Evolutionary conservation across 2,797 vertebrate species (phyloP).

Genomic region (Nyctalus aviator): DNA sequence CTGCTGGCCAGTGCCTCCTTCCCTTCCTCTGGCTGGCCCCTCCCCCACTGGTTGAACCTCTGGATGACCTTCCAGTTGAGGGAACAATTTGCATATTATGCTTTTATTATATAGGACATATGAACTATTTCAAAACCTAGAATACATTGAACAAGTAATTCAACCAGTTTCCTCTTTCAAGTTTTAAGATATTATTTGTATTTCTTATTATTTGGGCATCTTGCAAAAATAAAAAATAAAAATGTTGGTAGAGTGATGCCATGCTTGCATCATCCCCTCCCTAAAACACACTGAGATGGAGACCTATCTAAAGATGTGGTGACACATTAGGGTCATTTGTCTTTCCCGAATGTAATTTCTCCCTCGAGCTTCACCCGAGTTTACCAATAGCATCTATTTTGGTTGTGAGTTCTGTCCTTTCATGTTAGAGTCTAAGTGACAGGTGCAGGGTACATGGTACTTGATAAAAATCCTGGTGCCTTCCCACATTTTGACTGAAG

Average conservation of each 20-base stretch:
- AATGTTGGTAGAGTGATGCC: neutral
- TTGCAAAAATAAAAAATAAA: neutral
- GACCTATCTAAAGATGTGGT: neutral
- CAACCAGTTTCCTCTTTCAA: neutral
- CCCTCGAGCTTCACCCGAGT: neutral
- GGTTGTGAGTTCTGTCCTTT: neutral
- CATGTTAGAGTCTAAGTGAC: neutral
- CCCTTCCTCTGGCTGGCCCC: too few species aligned
- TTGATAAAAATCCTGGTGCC: neutral
- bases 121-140: neutral
- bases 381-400: neutral
- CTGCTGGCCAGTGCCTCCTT: too few species aligned
- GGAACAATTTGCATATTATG: too few species aligned
- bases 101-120: too few species aligned
- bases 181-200: neutral
- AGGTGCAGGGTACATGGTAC: neutral
- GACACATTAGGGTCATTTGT: neutral
- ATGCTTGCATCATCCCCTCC: neutral
- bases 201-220: neutral
- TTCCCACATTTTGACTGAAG: slow-evolving; percentile 53
- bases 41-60: too few species aligned
- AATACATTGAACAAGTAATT: neutral
- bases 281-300: neutral
- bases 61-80: too few species aligned
- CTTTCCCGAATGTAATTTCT: neutral